Percentiles rank a stretch among this genome's conserved stretches.
These are phyloP conservation scores for Poeciliopsis occidentalis DNA, from an alignment of 2,113 vertebrate genomes.

Conservation along the genomic window DNA sequence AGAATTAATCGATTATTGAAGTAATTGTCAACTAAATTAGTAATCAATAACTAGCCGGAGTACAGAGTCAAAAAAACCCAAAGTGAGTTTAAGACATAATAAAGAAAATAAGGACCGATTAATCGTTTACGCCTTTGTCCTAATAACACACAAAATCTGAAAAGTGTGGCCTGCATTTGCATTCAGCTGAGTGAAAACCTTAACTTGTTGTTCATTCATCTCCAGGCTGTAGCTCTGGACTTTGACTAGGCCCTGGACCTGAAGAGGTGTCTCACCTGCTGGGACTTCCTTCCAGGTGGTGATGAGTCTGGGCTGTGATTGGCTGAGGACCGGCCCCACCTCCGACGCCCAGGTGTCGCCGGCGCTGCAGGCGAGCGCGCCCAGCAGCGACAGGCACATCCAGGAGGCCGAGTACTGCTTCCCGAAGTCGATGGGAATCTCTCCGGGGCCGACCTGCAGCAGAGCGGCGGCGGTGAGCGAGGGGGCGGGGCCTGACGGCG, in stretches of 20 bases:
- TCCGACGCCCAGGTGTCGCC: slow-evolving; percentile 98
- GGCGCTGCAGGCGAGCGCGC: slow-evolving; percentile 87
- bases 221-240: too few relatives aligned
- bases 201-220: too few relatives aligned
- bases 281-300: slow-evolving; percentile 95
- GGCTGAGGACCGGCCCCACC: slow-evolving; percentile 88
- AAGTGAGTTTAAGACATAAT: too few relatives aligned
- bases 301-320: slow-evolving; percentile 87
- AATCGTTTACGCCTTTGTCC: too few relatives aligned
- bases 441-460: slow-evolving; percentile 86
- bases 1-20: too few relatives aligned
- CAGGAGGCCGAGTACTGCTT: slow-evolving; percentile 93
- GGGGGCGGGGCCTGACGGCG: background rate
- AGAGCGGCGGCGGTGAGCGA: background rate
- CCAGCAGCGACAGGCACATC: slow-evolving; percentile 96
- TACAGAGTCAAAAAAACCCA: too few relatives aligned
- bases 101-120: too few relatives aligned
- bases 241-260: too few relatives aligned
- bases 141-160: background rate
- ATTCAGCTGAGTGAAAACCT: background rate
- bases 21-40: too few relatives aligned
- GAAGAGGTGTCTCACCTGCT: slow-evolving; percentile 78
- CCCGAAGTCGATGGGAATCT: slow-evolving; percentile 92
- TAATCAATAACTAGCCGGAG: too few relatives aligned
- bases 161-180: background rate